Conservation (phyloP, 2,888 invertebrate species). For the Pollenia griseotomentosa region DNA sequence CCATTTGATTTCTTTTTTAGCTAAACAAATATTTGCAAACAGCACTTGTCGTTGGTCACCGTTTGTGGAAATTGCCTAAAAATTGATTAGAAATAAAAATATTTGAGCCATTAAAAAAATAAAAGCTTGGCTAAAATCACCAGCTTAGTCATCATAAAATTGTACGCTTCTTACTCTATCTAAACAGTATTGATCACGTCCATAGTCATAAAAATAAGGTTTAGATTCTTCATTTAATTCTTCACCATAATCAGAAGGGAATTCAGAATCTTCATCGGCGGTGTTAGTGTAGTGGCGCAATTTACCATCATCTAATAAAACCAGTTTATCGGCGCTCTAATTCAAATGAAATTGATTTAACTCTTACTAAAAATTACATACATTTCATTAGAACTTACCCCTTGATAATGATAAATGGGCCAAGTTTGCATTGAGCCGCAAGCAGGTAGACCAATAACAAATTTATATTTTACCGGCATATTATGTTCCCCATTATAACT, state of each 20-base stretch:
- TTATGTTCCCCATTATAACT: constrained; percentile 87
- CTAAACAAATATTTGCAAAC: constrained; percentile 90
- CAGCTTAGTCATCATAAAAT: neutral
- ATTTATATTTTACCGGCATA: constrained; percentile 86
- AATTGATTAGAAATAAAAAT: constrained; percentile 36
- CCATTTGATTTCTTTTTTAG: constrained; percentile 89
- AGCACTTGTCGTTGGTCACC: constrained; percentile 85
- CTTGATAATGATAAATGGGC: constrained; percentile 87
- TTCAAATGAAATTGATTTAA: constrained; percentile 21
- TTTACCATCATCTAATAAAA: constrained; percentile 89
- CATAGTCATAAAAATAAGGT: constrained; percentile 87
- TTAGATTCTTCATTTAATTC: constrained; percentile 70
- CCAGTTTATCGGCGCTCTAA: constrained; percentile 85
- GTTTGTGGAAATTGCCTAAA: constrained; percentile 80
- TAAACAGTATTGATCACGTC: constrained; percentile 91
- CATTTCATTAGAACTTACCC: constrained; percentile 77
- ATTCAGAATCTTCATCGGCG: constrained; percentile 84
- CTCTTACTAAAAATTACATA: neutral
- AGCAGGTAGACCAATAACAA: constrained; percentile 88
- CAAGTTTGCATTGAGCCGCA: constrained; percentile 89
- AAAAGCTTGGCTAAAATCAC: neutral
- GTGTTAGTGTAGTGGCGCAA: constrained; percentile 90
- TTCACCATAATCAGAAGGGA: constrained; percentile 78
- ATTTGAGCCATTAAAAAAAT: neutral
- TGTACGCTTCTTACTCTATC: constrained; percentile 87